A percentile compares a stretch with the other conserved stretches of the same genome.
phyloP scores from a whole-genome alignment of 1,140 invertebrate species.

The Plodia interpunctella region DNA sequence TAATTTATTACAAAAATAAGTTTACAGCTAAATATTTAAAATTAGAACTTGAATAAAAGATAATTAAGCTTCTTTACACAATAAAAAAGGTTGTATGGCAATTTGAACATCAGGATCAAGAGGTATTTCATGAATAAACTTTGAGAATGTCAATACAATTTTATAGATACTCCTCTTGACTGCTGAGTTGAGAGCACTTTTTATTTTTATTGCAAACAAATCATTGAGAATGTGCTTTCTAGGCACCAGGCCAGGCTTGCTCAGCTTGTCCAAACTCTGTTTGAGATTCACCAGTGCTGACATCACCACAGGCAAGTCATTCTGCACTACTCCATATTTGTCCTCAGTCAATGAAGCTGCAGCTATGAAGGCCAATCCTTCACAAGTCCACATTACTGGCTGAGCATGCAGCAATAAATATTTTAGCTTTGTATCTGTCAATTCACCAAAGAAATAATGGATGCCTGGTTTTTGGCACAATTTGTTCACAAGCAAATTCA shows the following conservation, averaged over 20 bases:
- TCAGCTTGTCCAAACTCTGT: constrained; percentile 82
- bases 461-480: constrained; percentile 80
- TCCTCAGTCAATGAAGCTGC: constrained; percentile 85
- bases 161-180: constrained; percentile 86
- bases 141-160: constrained; percentile 82
- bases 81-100: constrained; percentile 71
- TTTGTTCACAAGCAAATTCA: constrained; percentile 47
- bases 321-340: constrained; percentile 87
- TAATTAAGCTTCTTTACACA: constrained; percentile 71
- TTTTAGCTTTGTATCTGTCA: constrained; percentile 81
- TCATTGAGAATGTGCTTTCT: constrained; percentile 80
- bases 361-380: constrained; percentile 82
- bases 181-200: constrained; percentile 79
- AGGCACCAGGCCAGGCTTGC: constrained; percentile 80
- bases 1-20: constrained; percentile 17
- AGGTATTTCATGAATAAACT: constrained; percentile 82
- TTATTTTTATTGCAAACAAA: constrained; percentile 79
- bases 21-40: constrained; percentile 11
- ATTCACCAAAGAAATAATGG: constrained; percentile 83
- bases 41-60: constrained; percentile 20
- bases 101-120: constrained; percentile 73
- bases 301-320: constrained; percentile 84
- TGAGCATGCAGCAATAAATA: constrained; percentile 82
- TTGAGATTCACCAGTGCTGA: constrained; percentile 81
- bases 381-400: constrained; percentile 82